Conservation (phyloP, 2,797 vertebrate species). For the Falco peregrinus region DNA sequence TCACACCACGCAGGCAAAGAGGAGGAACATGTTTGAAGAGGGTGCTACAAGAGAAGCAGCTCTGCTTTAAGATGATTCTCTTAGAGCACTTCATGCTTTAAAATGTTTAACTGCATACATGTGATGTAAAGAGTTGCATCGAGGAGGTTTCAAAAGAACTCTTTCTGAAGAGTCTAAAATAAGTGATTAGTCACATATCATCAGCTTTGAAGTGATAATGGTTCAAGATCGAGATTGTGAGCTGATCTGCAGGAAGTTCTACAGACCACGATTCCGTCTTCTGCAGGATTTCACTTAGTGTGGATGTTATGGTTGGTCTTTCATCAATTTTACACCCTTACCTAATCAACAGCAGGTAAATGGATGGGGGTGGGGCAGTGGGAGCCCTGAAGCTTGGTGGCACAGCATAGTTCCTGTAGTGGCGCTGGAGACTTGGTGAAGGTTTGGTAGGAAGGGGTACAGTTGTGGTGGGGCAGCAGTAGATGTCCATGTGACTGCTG, state of each 20-base stretch:
- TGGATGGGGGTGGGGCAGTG: background rate
- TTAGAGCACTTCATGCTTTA: background rate
- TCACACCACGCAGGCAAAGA: background rate
- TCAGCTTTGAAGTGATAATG: background rate
- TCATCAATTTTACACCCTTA: background rate
- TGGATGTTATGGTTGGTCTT: background rate
- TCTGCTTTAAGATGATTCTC: background rate
- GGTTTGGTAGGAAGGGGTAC: background rate
- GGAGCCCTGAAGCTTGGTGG: background rate
- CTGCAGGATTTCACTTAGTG: background rate
- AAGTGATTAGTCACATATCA: background rate
- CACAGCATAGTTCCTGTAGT: background rate
- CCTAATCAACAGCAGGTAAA: background rate
- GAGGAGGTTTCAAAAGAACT: background rate
- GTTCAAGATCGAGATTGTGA: background rate
- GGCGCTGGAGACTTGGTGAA: background rate
- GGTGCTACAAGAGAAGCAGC: background rate
- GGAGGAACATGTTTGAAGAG: background rate
- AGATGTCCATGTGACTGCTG: background rate
- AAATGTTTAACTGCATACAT: background rate
- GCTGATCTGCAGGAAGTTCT: background rate
- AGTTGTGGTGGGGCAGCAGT: background rate
- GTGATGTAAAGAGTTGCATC: background rate
- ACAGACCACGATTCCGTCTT: background rate
- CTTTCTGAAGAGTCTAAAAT: background rate